Evolutionary conservation across 2,797 vertebrate genomes (phyloP), one percentile per base, ranked within the genome.

Genomic region (Eleutherodactylus coqui): DNA sequence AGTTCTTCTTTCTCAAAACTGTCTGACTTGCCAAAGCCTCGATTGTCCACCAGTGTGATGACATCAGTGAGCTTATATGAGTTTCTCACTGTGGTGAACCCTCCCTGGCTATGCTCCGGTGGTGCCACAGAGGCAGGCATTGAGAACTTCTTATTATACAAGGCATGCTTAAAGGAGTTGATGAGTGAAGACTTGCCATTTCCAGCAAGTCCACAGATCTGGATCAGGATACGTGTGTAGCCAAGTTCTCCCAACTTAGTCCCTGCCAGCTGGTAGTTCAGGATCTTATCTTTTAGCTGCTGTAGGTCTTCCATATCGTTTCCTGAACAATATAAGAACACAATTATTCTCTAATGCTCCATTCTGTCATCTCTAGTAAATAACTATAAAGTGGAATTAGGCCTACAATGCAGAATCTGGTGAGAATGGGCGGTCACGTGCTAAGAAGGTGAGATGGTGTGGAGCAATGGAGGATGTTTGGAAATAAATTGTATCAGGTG

Each of bases 21-120:
- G 45, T 76, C 27, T 27, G 6, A 3, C 10, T 47, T 76, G 24
- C 41, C 73, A 27, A 47, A 76, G 6, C 73, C 73, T 32, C 73
- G 41, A 32, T 76, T 76, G 73, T 76, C 73, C 16, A 76, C 73
- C 45, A 76, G n/a, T 6, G 73, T 76, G 73, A 76, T 76, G 73
- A 45, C 29, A 7, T 76, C 27, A 0, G 73, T 76, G 41, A 76
- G 73, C 43, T 29, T 17, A 21, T 76, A 76, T 29, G 73, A 24
- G 16, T 19, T 0, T 51, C 73, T 76, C n/a, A 13, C 3, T 11
- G 5, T 51, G 27, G 73, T 76, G 3, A 0, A 27, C 6, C 45
- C 73, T 14, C 73, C 41, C 0, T 32, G 2, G 27, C 19, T 43
- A 4, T 1, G 0, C 16, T 51, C 11, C 16, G 2, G 45, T 17